A percentile compares a stretch with the other conserved stretches of the same genome.
Evolutionary conservation across 1,140 invertebrate genomes (phyloP).

Genomic region (Sycophila sp.): DNA sequence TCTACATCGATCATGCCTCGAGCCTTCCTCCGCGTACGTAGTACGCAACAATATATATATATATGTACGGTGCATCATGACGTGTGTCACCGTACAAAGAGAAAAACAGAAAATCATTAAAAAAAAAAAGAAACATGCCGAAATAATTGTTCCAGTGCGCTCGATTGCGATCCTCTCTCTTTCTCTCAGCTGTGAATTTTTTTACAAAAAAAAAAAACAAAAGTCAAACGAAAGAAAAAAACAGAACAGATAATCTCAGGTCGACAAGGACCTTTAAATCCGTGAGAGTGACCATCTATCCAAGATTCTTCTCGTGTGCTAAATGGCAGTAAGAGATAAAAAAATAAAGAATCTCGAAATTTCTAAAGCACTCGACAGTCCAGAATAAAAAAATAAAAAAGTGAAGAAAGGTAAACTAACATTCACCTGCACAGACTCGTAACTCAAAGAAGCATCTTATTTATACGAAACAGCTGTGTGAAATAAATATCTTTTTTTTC

Average conservation of each 20-base stretch:
- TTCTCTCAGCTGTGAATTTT: not conserved
- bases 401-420: conserved; percentile 18
- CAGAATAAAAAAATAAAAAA: not conserved
- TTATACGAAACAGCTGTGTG: conserved; percentile 19
- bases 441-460: conserved; percentile 20
- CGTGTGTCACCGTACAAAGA: conserved; percentile 6
- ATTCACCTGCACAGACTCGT: conserved; percentile 19
- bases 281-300: not conserved
- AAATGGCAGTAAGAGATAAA: not conserved
- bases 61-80: conserved; percentile 12
- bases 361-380: conserved; percentile 13
- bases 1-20: conserved; percentile 58
- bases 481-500: not conserved
- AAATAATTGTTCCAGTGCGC: not conserved
- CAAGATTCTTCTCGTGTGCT: not conserved
- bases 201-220: not conserved
- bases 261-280: no score
- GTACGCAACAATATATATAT: conserved; percentile 3
- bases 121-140: no score
- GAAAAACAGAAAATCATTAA: conserved; percentile 14
- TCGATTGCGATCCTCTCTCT: not conserved
- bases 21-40: conserved; percentile 39
- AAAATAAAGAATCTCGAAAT: not conserved
- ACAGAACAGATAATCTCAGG: no score
- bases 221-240: not conserved